Percentiles rank a stretch among this genome's conserved stretches.
These are phyloP conservation scores for Tetrao urogallus DNA, from an alignment of 2,113 vertebrate species.

Conservation along the genomic window DNA sequence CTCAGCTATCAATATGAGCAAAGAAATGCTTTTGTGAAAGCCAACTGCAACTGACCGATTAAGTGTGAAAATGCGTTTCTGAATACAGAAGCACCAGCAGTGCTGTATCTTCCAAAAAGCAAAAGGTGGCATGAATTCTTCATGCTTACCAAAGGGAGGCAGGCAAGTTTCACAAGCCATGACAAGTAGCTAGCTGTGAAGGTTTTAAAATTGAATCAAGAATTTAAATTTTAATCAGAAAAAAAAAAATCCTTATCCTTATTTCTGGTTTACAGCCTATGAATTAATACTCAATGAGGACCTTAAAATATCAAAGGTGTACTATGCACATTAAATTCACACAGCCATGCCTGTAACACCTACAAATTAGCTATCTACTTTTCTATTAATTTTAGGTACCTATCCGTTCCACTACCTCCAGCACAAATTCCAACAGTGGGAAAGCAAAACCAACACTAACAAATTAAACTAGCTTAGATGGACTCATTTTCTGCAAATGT, in stretches of 20 bases:
- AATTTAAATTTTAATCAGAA: not conserved
- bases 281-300: not conserved
- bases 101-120: not conserved
- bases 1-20: not conserved
- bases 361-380: not conserved
- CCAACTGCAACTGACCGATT: not conserved
- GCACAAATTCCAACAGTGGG: not conserved
- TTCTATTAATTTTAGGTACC: not conserved
- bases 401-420: not conserved
- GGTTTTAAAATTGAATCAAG: not conserved
- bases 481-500: not conserved
- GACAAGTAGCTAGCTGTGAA: not conserved
- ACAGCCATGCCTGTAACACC: not conserved
- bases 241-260: not conserved
- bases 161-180: not conserved
- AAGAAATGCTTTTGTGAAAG: conserved; percentile 15
- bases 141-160: not conserved
- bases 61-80: not conserved
- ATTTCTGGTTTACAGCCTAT: not conserved
- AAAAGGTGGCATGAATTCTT: not conserved
- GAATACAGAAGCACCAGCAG: not conserved
- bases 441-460: not conserved
- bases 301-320: not conserved
- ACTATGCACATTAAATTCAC: not conserved
- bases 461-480: not conserved